These are phyloP conservation scores for Zhuqinia jingwanae DNA, from an alignment of 2,888 invertebrate genomes.

Conservation along the genomic window DNA sequence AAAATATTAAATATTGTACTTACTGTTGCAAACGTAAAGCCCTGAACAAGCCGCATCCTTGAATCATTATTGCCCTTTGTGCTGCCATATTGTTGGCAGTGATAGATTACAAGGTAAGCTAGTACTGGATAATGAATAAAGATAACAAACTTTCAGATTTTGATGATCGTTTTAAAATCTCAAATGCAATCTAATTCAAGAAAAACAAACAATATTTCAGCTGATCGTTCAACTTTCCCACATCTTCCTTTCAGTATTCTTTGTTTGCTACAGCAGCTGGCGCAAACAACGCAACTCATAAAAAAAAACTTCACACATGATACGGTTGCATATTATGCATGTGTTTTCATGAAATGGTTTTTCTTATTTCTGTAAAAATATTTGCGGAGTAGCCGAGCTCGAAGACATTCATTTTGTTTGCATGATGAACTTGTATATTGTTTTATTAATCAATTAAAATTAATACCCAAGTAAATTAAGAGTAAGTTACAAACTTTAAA, in stretches of 20 bases:
- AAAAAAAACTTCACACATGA: no score
- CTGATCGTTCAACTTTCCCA: slow-evolving; percentile 62
- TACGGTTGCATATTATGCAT: no score
- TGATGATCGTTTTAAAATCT: slow-evolving; percentile 2
- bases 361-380: no score
- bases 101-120: neutral
- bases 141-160: neutral
- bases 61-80: slow-evolving; percentile 61
- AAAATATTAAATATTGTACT: neutral
- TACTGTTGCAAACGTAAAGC: slow-evolving; percentile 36
- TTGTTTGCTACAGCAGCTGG: neutral
- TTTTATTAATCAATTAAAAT: no score
- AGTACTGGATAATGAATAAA: neutral
- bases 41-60: slow-evolving; percentile 53
- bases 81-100: slow-evolving; percentile 61
- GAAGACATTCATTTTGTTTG: no score
- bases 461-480: no score
- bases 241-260: slow-evolving; percentile 5
- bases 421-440: no score
- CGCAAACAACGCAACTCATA: neutral
- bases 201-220: slow-evolving; percentile 19
- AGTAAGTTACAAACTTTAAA: no score
- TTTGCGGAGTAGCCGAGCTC: no score
- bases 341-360: no score
- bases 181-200: neutral